Evolutionary conservation across 2,888 invertebrate species (phyloP).

Genomic region (Bellardia pandia): DNA sequence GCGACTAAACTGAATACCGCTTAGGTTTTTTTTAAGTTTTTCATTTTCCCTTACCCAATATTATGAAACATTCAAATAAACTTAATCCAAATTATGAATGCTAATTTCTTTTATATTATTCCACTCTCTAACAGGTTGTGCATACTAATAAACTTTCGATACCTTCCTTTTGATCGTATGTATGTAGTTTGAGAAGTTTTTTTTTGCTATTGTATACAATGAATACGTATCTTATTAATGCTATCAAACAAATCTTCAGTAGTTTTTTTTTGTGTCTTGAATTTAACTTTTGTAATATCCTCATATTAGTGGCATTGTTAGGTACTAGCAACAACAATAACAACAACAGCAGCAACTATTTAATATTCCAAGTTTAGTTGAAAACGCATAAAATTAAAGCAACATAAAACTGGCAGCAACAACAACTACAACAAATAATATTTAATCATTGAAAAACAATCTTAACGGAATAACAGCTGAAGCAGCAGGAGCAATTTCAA

Average conservation of each 20-base stretch:
- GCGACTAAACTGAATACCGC: too few relatives aligned
- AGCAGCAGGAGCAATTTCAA: conserved; percentile 45
- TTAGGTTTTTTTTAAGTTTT: too few relatives aligned
- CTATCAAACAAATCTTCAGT: conserved; percentile 48
- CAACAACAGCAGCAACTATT: conserved; percentile 35
- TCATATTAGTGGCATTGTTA: conserved; percentile 40
- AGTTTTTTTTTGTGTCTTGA: conserved; percentile 8
- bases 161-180: conserved; percentile 35
- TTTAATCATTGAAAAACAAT: conserved; percentile 63
- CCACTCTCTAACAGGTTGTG: conserved; percentile 50
- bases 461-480: conserved; percentile 63
- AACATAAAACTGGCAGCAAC: conserved; percentile 53
- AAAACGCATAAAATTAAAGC: conserved; percentile 71
- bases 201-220: conserved; percentile 24
- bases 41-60: conserved; percentile 13
- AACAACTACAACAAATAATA: conserved; percentile 43
- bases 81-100: conserved; percentile 62
- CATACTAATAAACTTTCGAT: conserved; percentile 49
- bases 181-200: not conserved
- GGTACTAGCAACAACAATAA: conserved; percentile 9
- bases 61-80: conserved; percentile 34
- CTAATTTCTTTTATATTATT: conserved; percentile 55
- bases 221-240: conserved; percentile 48
- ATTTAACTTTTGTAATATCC: not conserved
- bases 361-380: conserved; percentile 67